Evolutionary conservation across 2,797 vertebrate species (phyloP), one percentile per base, ranked within the genome.

Genomic region (Alfaro cultratus): DNA sequence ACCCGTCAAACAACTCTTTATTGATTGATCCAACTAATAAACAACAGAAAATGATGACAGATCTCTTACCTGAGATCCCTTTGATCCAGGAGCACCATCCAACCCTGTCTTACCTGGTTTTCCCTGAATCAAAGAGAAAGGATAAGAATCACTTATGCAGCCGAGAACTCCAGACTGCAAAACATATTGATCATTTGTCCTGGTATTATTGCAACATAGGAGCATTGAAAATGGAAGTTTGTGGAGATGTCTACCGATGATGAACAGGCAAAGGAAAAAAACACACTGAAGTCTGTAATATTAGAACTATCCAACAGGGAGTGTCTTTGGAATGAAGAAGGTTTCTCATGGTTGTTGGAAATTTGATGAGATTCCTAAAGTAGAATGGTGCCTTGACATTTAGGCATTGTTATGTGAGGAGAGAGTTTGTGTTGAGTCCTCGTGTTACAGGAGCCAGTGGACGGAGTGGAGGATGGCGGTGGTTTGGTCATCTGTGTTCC

Each of bases 61-160:
- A 77, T 68, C 88, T 92, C 46, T 91, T 91, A 96, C 95, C 29
- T 77, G 90, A 70, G 82, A 90, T 78, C 95, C 95, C 79, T 95
- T 95, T 74, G 68, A 83, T 80, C 95, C 95, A 34, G 85, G 79
- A 82, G 55, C 64, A 51, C 95, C 95, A 13, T 89, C 88, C 64
- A 83, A 82, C 29, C 95, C 95, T 4, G 79, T 81, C 60, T 94
- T 88, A 13, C 95, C 95, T 79, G 85, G 86, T 89, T 94, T 95
- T 53, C 95, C 95, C 95, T 96, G 67, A 62, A 90, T 90, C 73
- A 88, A 81, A 89, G 71, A 73, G 77, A 51, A 15, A 21, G 9
- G 2, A 15, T 1, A 73, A 13, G 26, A 36, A 18, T 39, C 46
- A 41, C n/a, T 29, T 13, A 23, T 51, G 18, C 31, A 64, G 8